Evolutionary conservation across 2,888 invertebrate species (phyloP).

Genomic region (Melipona bicolor): DNA sequence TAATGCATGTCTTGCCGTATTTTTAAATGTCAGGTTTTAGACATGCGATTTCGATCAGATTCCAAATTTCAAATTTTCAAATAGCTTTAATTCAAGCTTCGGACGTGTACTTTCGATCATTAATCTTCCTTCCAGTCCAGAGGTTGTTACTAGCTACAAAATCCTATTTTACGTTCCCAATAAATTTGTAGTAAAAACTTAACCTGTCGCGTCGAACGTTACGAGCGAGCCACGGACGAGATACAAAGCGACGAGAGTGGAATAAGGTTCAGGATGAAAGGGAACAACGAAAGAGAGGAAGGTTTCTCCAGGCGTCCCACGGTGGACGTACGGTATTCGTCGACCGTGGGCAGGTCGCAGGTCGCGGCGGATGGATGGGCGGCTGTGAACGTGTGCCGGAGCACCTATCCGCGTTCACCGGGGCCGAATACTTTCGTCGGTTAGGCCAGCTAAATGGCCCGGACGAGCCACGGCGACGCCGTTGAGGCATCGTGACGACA

Average conservation of each 20-base stretch:
- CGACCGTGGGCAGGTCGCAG: slow-evolving; percentile 68
- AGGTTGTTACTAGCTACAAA: neutral
- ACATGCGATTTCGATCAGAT: neutral
- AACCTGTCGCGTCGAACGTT: too few species aligned
- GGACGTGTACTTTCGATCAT: neutral
- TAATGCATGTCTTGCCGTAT: too few species aligned
- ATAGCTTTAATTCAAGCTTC: too few species aligned
- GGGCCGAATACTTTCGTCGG: slow-evolving; percentile 76
- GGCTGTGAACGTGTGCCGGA: slow-evolving; percentile 31
- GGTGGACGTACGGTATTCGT: slow-evolving; percentile 56
- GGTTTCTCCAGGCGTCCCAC: slow-evolving; percentile 27
- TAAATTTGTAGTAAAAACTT: neutral
- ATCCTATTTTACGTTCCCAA: neutral
- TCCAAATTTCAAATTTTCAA: too few species aligned
- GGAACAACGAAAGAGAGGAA: slow-evolving; percentile 43
- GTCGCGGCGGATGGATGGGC: slow-evolving; percentile 59
- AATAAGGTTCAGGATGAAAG: slow-evolving; percentile 16
- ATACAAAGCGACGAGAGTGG: neutral
- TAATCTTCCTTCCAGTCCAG: neutral
- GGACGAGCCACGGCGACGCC: slow-evolving; percentile 14
- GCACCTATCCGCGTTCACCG: slow-evolving; percentile 68
- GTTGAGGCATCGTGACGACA: slow-evolving; percentile 61
- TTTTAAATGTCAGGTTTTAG: too few species aligned
- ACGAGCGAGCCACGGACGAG: neutral
- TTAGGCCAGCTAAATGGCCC: slow-evolving; percentile 66